These are phyloP conservation scores for Acleris cristana DNA, from an alignment of 2,888 invertebrate species.

Conservation along the genomic window DNA sequence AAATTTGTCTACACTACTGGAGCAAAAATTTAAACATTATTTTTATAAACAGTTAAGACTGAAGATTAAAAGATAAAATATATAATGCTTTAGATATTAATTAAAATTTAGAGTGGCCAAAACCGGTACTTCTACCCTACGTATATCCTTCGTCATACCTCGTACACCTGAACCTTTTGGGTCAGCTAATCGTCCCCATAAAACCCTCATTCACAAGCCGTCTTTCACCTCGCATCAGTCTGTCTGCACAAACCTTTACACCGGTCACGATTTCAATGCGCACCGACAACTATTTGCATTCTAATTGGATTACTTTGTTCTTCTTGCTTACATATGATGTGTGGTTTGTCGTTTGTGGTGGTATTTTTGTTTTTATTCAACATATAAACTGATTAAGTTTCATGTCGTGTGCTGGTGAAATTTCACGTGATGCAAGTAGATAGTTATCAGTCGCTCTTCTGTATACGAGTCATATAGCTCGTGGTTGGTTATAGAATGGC, in stretches of 20 bases:
- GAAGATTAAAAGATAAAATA: too few species aligned
- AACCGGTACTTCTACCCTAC: too few species aligned
- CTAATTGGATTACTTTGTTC: conserved; percentile 56
- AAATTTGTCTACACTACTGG: neutral
- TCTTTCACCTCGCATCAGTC: conserved; percentile 10
- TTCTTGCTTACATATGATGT: conserved; percentile 44
- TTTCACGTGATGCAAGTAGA: neutral
- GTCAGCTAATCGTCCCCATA: too few species aligned
- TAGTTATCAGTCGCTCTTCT: neutral
- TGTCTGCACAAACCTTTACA: conserved; percentile 45
- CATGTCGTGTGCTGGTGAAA: neutral
- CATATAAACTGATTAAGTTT: conserved; percentile 19
- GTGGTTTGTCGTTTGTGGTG: conserved; percentile 44
- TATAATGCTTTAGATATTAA: too few species aligned
- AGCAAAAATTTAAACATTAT: too few species aligned
- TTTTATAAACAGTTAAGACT: too few species aligned
- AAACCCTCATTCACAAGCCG: neutral
- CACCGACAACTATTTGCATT: conserved; percentile 59
- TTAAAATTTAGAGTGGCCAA: too few species aligned
- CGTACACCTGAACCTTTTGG: too few species aligned
- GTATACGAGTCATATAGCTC: too few species aligned
- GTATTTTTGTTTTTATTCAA: conserved; percentile 26
- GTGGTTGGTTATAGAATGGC: too few species aligned
- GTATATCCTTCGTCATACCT: too few species aligned
- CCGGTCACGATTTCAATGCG: conserved; percentile 61